phyloP scores from a whole-genome alignment of 2,113 vertebrate genomes.

The Murina feae region DNA sequence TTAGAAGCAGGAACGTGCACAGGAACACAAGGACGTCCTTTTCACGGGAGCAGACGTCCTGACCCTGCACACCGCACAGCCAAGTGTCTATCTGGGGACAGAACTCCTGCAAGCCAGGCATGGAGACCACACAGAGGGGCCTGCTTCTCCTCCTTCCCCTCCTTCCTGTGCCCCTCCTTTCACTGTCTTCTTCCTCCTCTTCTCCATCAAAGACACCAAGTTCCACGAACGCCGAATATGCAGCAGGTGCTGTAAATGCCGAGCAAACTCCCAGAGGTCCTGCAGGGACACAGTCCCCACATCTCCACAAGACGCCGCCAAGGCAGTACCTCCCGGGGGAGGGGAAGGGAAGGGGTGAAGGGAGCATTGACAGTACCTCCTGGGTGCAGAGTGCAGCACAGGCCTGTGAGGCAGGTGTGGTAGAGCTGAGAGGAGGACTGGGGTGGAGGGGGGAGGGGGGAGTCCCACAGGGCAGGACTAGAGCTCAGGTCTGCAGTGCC shows the following conservation, averaged over 20 bases:
- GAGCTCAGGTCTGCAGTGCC: background rate
- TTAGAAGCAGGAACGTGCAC: background rate
- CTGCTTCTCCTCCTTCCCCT: background rate
- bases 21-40: background rate
- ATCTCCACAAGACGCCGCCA: background rate
- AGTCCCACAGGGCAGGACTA: background rate
- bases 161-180: background rate
- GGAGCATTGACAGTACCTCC: background rate
- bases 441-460: background rate
- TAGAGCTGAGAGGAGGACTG: background rate
- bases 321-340: background rate
- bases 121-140: too few relatives aligned
- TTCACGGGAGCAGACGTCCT: background rate
- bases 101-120: background rate
- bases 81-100: background rate
- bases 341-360: background rate
- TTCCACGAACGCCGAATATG: background rate
- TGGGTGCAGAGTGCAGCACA: background rate
- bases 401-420: background rate
- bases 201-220: background rate
- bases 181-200: background rate
- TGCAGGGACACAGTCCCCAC: background rate
- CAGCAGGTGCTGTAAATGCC: background rate
- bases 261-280: too few relatives aligned
- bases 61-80: accelerated